These are phyloP conservation scores for Trichomycterus rosablanca DNA, from an alignment of 2,113 vertebrate species.

Conservation along the genomic window DNA sequence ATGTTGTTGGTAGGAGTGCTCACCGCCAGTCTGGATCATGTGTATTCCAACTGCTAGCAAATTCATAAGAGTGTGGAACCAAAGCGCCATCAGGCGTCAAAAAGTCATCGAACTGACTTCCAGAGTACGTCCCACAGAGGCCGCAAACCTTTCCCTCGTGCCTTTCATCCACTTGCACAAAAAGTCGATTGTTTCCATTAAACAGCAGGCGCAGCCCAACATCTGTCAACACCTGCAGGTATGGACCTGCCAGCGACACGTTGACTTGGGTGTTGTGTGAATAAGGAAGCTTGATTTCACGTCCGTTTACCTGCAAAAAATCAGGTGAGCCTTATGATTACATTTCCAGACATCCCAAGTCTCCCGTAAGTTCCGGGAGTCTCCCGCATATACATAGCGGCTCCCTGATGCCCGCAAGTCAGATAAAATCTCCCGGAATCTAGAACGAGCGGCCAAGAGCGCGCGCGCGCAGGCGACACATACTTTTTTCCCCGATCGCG, in stretches of 20 bases:
- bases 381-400: too few relatives aligned
- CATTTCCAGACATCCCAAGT: too few relatives aligned
- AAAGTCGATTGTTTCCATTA: conserved; percentile 62
- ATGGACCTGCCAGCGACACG: conserved; percentile 44
- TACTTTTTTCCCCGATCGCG: too few relatives aligned
- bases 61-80: conserved; percentile 51
- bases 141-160: conserved; percentile 66
- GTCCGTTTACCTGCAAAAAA: conserved; percentile 50
- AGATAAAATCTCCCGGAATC: too few relatives aligned
- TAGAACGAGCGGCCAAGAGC: too few relatives aligned
- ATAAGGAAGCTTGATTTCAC: conserved; percentile 46
- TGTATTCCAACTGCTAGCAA: conserved; percentile 70
- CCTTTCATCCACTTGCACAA: conserved; percentile 68
- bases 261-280: conserved; percentile 44
- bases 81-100: conserved; percentile 56
- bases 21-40: conserved; percentile 52
- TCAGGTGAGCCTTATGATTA: too few relatives aligned
- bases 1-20: conserved; percentile 34
- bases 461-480: too few relatives aligned
- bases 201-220: conserved; percentile 68
- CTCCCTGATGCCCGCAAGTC: too few relatives aligned
- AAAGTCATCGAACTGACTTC: conserved; percentile 65
- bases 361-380: too few relatives aligned
- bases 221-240: conserved; percentile 54
- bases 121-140: conserved; percentile 71